These are phyloP conservation scores for Athripsodes cinereus DNA, from an alignment of 2,888 invertebrate species.

Conservation along the genomic window DNA sequence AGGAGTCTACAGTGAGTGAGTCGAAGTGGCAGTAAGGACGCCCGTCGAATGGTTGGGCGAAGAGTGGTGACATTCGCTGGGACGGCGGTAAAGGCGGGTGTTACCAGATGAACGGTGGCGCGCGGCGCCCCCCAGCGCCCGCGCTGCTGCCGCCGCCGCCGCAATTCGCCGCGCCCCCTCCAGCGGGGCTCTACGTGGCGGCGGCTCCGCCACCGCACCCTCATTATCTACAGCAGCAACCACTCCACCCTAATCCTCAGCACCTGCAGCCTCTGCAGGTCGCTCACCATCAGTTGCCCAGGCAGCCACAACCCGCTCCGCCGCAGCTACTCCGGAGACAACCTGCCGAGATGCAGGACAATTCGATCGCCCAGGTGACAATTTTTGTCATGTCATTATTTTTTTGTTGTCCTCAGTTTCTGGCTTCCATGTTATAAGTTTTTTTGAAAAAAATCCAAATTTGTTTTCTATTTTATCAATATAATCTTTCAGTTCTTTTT, in stretches of 20 bases:
- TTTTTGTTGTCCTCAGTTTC: background rate
- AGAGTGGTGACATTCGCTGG: constrained; percentile 15
- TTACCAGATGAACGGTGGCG: constrained; percentile 50
- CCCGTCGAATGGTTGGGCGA: constrained; percentile 14
- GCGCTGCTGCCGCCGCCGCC: constrained; percentile 33
- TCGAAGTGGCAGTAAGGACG: constrained; percentile 2
- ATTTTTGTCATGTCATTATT: background rate
- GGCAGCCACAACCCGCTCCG: constrained; percentile 34
- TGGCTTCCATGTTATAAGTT: too few relatives aligned
- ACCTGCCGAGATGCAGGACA: constrained; percentile 47
- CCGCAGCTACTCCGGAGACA: constrained; percentile 40
- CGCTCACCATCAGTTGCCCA: constrained; percentile 35
- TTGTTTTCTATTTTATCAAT: too few relatives aligned
- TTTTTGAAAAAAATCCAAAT: too few relatives aligned
- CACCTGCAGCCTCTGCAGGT: constrained; percentile 47
- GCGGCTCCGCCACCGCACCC: constrained; percentile 30
- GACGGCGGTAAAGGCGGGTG: constrained; percentile 34
- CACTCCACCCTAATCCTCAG: constrained; percentile 41
- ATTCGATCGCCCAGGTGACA: constrained; percentile 47
- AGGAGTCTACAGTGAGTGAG: background rate
- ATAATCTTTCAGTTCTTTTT: too few relatives aligned
- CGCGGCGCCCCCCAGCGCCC: constrained; percentile 39
- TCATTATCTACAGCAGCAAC: constrained; percentile 35
- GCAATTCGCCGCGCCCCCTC: constrained; percentile 32
- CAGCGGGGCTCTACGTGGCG: constrained; percentile 24